Evolutionary conservation across 2,888 invertebrate genomes (phyloP), one percentile per base, ranked within the genome.

Genomic region (Drosophila quasianomalipes): DNA sequence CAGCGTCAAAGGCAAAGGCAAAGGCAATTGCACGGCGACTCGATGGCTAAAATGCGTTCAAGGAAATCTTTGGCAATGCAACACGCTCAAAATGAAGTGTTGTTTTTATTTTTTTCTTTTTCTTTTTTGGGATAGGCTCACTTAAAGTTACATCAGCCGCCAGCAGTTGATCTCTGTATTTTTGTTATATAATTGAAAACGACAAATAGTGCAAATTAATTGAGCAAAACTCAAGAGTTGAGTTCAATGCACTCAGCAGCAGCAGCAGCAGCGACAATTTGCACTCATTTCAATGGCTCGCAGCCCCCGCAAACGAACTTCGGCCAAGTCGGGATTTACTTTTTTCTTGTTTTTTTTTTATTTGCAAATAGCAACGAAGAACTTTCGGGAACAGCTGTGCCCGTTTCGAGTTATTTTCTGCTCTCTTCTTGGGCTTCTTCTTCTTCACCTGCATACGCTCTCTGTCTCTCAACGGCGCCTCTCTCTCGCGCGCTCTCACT

Each of bases 301-400:
- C 66, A 66, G 68, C 75, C 71, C 80, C 71, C 72, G 63, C 79
- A 79, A 70, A 70, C 54, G 63, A 74, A 67, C 64, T 54, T 37
- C 76, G 66, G 31, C 22, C 47, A 81, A 82, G 70, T 72, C 69
- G 53, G 49, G 82, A 70, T 76, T 67, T 68, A 59, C 59, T 65
- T 74, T 80, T 71, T 70, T 55, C 19, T 9, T 16, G 5, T 58
- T 7, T 14, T 16, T 58, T 41, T 57, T 58, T 9, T 22, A 22
- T n/a, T 10, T 22, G 65, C 67, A 68, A 58, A 59, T 58, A 54
- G 22, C 55, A 35, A 30, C 60, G 67, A 69, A 68, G 85, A 85
- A 89, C 88, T 77, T 90, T 90, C 90, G 87, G 87, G 89, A 86
- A 86, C 86, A 86, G 86, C 89, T 90, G 86, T 89, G 73, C 76